These are phyloP conservation scores for Leptogaster cylindrica DNA, from an alignment of 2,888 invertebrate species.

Conservation along the genomic window DNA sequence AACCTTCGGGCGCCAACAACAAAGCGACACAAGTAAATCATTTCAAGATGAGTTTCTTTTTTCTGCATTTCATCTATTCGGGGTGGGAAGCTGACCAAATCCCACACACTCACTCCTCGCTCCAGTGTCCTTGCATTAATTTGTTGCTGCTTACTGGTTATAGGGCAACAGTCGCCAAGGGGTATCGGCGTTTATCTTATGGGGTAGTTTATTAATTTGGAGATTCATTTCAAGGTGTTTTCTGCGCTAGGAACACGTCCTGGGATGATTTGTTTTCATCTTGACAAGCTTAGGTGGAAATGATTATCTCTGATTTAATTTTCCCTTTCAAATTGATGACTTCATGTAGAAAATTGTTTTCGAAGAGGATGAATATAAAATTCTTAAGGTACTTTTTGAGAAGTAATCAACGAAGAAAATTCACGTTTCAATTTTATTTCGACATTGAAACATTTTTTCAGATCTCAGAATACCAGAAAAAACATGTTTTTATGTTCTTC, in stretches of 20 bases:
- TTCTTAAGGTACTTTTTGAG: no score
- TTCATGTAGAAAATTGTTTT: no score
- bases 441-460: no score
- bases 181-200: constrained; percentile 23
- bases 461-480: no score
- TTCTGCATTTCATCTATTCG: neutral
- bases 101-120: neutral
- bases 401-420: no score
- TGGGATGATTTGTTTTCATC: constrained; percentile 2
- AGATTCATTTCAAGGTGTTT: constrained; percentile 25
- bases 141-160: constrained; percentile 3
- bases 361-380: no score
- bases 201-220: constrained; percentile 25
- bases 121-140: constrained; percentile 7
- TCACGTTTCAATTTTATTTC: no score
- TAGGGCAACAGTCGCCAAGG: neutral
- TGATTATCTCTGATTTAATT: constrained; percentile 34
- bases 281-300: neutral
- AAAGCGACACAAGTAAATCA: constrained; percentile 17
- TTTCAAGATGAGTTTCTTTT: constrained; percentile 15
- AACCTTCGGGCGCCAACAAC: constrained; percentile 15
- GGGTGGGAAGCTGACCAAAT: neutral
- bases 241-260: neutral
- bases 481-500: no score
- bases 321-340: no score